Conservation (phyloP, 2,888 invertebrate genomes). For the Vanessa cardui region DNA sequence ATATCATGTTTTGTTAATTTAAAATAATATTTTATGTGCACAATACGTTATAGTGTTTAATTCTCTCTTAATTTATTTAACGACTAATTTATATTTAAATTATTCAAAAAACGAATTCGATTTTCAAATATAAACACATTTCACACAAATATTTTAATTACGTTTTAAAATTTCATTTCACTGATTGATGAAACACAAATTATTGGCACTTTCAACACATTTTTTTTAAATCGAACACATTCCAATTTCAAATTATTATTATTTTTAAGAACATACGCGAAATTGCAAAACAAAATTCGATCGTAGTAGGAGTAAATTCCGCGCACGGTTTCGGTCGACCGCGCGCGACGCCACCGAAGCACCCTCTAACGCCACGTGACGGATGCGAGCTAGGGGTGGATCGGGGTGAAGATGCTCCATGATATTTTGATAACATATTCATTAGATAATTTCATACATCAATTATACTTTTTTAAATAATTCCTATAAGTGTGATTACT, state of each 20-base stretch:
- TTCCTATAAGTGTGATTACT: too few species aligned
- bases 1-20: too few species aligned
- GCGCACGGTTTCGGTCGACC: constrained; percentile 53
- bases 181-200: neutral
- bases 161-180: too few species aligned
- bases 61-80: too few species aligned
- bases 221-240: neutral
- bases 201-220: neutral
- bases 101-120: too few species aligned
- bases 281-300: constrained; percentile 5
- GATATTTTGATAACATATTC: neutral
- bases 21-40: too few species aligned
- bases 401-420: neutral
- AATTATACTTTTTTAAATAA: neutral
- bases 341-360: constrained; percentile 70
- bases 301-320: constrained; percentile 21
- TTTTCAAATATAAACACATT: too few species aligned
- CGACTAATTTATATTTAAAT: too few species aligned
- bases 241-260: neutral
- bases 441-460: neutral
- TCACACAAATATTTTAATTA: too few species aligned
- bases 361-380: constrained; percentile 75
- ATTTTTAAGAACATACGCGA: neutral
- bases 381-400: constrained; percentile 48
- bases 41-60: too few species aligned